These are phyloP conservation scores for Sussaba pulchella DNA, from an alignment of 2,888 invertebrate species.

Conservation along the genomic window DNA sequence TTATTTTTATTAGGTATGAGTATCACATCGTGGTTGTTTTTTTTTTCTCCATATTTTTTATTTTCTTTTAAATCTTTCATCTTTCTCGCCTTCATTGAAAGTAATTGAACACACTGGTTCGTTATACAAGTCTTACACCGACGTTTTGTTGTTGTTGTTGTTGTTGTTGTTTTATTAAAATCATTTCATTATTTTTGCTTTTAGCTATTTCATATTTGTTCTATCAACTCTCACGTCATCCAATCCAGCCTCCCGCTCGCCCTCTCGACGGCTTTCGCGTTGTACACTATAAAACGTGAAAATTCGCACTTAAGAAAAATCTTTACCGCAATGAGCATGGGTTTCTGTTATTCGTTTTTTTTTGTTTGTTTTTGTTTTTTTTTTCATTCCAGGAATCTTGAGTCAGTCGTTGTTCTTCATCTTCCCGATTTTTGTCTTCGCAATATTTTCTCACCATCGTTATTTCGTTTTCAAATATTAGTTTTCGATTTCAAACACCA, in stretches of 20 bases:
- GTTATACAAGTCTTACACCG: constrained; percentile 72
- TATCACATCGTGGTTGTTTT: constrained; percentile 68
- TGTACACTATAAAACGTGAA: constrained; percentile 73
- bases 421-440: constrained; percentile 50
- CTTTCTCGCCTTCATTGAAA: constrained; percentile 67
- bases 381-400: constrained; percentile 60
- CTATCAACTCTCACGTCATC: constrained; percentile 47
- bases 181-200: constrained; percentile 26
- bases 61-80: constrained; percentile 48
- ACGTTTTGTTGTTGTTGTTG: constrained; percentile 28
- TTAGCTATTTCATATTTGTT: constrained; percentile 57
- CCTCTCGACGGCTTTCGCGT: constrained; percentile 12
- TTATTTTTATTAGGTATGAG: constrained; percentile 64
- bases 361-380: constrained; percentile 47
- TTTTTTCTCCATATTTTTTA: constrained; percentile 6
- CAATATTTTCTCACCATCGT: constrained; percentile 30
- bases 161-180: constrained; percentile 21
- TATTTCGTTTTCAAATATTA: constrained; percentile 30
- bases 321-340: constrained; percentile 74
- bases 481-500: constrained; percentile 53
- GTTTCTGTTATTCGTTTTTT: constrained; percentile 65
- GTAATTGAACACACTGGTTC: constrained; percentile 76
- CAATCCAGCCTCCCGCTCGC: constrained; percentile 17
- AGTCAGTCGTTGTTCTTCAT: constrained; percentile 62
- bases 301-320: constrained; percentile 74